Conservation (phyloP, 1,140 invertebrate genomes). For the Teleogryllus occipitalis region DNA sequence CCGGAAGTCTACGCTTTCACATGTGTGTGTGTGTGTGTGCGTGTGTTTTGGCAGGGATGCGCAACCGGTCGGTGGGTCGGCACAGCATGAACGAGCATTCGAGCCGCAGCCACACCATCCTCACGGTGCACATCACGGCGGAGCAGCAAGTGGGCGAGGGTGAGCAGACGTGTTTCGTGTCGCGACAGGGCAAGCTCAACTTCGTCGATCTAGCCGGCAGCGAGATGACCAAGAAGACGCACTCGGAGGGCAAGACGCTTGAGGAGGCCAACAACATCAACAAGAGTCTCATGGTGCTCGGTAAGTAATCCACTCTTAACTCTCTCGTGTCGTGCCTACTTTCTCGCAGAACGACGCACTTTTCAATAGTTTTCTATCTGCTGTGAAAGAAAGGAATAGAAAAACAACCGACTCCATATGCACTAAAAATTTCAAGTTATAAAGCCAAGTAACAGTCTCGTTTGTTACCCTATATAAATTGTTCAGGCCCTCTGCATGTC, state of each 20-base stretch:
- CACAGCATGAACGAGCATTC: conserved; percentile 97
- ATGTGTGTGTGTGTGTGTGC: too few relatives aligned
- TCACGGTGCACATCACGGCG: conserved; percentile 76
- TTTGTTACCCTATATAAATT: too few relatives aligned
- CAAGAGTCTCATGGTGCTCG: conserved; percentile 89
- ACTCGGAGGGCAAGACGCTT: conserved; percentile 81
- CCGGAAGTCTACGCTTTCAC: too few relatives aligned
- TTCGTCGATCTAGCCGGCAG: conserved; percentile 92
- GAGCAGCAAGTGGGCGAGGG: conserved; percentile 56
- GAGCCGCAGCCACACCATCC: conserved; percentile 88
- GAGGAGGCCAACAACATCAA: conserved; percentile 95
- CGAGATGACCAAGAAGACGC: conserved; percentile 89
- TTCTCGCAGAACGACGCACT: too few relatives aligned
- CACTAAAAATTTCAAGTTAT: too few relatives aligned
- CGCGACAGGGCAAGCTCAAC: conserved; percentile 84
- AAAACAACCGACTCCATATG: too few relatives aligned
- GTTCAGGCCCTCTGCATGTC: too few relatives aligned
- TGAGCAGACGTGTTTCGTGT: conserved; percentile 73
- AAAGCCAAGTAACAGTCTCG: too few relatives aligned
- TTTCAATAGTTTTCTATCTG: too few relatives aligned
- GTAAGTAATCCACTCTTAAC: conserved; percentile 37
- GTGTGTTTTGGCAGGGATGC: conserved; percentile 50
- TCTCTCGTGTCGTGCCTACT: too few relatives aligned
- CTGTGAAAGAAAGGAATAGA: too few relatives aligned
- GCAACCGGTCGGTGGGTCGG: conserved; percentile 72